These are phyloP conservation scores for Homarus gammarus DNA, from an alignment of 2,888 invertebrate genomes.

Conservation along the genomic window DNA sequence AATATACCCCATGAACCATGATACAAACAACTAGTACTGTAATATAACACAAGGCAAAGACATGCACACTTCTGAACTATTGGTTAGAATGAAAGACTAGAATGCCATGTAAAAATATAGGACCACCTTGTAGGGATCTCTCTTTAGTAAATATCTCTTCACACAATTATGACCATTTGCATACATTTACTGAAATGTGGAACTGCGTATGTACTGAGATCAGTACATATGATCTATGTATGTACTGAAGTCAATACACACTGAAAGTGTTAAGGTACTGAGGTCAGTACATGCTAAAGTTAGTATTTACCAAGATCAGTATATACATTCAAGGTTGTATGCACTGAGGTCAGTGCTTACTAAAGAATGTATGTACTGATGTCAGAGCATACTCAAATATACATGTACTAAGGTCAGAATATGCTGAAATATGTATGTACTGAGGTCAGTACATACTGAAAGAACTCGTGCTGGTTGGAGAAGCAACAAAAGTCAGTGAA, in stretches of 20 bases:
- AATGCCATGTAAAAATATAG: slow-evolving; percentile 74
- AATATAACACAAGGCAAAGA: slow-evolving; percentile 70
- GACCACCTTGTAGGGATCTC: slow-evolving; percentile 68
- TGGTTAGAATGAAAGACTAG: slow-evolving; percentile 74
- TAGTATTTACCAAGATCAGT: slow-evolving; percentile 10
- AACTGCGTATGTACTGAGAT: slow-evolving; percentile 51
- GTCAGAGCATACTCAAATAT: slow-evolving; percentile 57
- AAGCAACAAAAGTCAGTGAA: neutral
- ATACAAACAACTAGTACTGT: slow-evolving; percentile 68
- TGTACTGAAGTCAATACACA: slow-evolving; percentile 55
- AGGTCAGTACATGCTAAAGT: slow-evolving; percentile 45
- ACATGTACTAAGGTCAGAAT: slow-evolving; percentile 44
- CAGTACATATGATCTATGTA: slow-evolving; percentile 35
- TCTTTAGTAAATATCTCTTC: slow-evolving; percentile 71
- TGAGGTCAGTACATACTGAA: slow-evolving; percentile 23
- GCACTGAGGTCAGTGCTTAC: slow-evolving; percentile 40
- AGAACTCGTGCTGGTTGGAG: slow-evolving; percentile 32
- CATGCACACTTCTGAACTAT: slow-evolving; percentile 71
- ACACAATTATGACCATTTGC: slow-evolving; percentile 66
- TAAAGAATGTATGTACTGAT: slow-evolving; percentile 42
- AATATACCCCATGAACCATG: slow-evolving; percentile 61
- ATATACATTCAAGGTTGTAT: slow-evolving; percentile 20
- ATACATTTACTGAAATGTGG: slow-evolving; percentile 62
- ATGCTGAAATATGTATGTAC: slow-evolving; percentile 30
- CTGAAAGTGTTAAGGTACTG: slow-evolving; percentile 29